Percentiles rank a stretch among this genome's conserved stretches.
Evolutionary conservation across 2,797 vertebrate species (phyloP).

Genomic region (Eulemur rubriventer): DNA sequence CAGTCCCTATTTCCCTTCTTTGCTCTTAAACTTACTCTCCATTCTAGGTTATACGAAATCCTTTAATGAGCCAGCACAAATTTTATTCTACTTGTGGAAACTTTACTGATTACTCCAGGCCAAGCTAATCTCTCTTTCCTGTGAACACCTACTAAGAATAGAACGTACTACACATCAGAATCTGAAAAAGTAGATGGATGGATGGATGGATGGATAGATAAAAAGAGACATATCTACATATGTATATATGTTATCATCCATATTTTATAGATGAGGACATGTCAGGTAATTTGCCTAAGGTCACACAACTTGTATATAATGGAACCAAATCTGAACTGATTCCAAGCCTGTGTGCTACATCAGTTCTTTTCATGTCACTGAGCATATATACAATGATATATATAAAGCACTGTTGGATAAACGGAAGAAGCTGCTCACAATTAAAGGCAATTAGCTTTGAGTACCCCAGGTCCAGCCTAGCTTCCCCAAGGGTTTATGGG

Average conservation of each 20-base stretch:
- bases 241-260: background rate
- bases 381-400: background rate
- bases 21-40: background rate
- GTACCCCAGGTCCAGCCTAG: background rate
- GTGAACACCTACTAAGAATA: background rate
- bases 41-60: background rate
- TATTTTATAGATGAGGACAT: background rate
- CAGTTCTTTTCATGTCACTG: background rate
- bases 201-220: background rate
- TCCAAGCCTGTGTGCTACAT: background rate
- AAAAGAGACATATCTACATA: background rate
- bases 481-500: background rate
- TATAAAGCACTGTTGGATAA: background rate
- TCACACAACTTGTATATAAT: background rate
- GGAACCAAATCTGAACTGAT: background rate
- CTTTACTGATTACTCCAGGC: background rate
- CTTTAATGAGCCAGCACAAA: background rate
- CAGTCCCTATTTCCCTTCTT: background rate
- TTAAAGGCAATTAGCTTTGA: background rate
- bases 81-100: background rate
- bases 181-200: background rate
- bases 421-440: background rate
- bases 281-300: background rate
- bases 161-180: background rate
- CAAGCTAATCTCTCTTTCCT: background rate